These are phyloP conservation scores for Corvus moneduloides DNA, from an alignment of 2,113 vertebrate species.

Conservation along the genomic window DNA sequence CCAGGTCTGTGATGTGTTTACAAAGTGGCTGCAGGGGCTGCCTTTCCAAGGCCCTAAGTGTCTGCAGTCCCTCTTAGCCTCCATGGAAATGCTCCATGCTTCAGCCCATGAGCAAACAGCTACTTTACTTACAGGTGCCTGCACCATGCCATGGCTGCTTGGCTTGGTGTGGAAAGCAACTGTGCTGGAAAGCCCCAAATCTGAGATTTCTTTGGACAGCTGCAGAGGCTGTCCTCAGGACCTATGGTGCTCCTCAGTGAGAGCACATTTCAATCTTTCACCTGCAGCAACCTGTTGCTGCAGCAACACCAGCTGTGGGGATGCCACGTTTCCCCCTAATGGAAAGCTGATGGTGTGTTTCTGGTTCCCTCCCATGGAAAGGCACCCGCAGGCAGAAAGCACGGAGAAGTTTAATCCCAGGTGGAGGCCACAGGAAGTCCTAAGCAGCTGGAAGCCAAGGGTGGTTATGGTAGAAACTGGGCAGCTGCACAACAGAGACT, in stretches of 20 bases:
- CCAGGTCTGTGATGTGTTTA: background rate
- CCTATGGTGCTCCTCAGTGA: background rate
- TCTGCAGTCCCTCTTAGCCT: background rate
- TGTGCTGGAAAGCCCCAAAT: background rate
- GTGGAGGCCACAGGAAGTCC: background rate
- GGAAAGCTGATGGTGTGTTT: background rate
- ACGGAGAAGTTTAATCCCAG: background rate
- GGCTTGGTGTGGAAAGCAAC: background rate
- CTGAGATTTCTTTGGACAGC: background rate
- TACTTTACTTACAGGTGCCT: background rate
- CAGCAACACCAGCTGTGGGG: background rate
- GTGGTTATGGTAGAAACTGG: background rate
- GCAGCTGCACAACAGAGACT: background rate
- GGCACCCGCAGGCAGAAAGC: background rate
- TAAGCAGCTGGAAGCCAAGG: background rate
- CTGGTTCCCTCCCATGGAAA: background rate
- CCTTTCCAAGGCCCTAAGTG: background rate
- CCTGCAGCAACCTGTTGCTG: background rate
- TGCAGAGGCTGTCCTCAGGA: background rate
- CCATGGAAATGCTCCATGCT: background rate
- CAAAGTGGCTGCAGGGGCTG: background rate
- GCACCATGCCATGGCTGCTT: fast-evolving
- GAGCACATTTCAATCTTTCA: background rate
- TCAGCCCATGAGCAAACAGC: background rate
- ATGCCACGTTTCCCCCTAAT: background rate